These are phyloP conservation scores for Gymnogyps californianus DNA, from an alignment of 2,113 vertebrate species.

Conservation along the genomic window DNA sequence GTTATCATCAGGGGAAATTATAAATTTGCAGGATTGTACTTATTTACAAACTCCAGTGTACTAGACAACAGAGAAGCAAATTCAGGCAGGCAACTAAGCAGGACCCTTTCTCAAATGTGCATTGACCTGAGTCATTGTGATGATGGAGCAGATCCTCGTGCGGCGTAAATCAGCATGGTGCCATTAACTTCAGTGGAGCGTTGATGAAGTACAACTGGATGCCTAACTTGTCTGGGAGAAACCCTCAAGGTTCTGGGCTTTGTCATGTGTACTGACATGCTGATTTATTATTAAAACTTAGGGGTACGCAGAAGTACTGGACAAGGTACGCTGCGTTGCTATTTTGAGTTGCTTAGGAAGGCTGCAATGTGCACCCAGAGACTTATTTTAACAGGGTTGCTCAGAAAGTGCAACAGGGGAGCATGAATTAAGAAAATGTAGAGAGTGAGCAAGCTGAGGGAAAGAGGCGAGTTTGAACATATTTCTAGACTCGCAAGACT, in stretches of 20 bases:
- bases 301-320: not conserved
- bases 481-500: not conserved
- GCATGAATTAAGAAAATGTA: constrained; percentile 23
- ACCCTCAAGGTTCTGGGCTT: not conserved
- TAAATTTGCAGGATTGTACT: not conserved
- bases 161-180: not conserved
- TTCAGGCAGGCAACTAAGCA: not conserved
- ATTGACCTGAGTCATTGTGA: not conserved
- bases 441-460: not conserved
- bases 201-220: not conserved
- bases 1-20: not conserved
- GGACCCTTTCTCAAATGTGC: not conserved
- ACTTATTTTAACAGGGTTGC: not conserved
- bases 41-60: not conserved
- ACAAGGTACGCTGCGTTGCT: not conserved
- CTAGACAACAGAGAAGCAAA: not conserved
- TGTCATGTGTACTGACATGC: not conserved
- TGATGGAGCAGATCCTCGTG: not conserved
- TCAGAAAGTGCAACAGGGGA: not conserved
- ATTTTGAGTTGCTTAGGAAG: not conserved
- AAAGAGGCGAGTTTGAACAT: not conserved
- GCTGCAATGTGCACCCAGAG: not conserved
- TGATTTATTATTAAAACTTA: not conserved
- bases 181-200: not conserved
- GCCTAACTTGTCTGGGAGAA: not conserved